Evolutionary conservation across 2,797 vertebrate genomes (phyloP), one percentile per base, ranked within the genome.

Genomic region (Smutsia temminckii): DNA sequence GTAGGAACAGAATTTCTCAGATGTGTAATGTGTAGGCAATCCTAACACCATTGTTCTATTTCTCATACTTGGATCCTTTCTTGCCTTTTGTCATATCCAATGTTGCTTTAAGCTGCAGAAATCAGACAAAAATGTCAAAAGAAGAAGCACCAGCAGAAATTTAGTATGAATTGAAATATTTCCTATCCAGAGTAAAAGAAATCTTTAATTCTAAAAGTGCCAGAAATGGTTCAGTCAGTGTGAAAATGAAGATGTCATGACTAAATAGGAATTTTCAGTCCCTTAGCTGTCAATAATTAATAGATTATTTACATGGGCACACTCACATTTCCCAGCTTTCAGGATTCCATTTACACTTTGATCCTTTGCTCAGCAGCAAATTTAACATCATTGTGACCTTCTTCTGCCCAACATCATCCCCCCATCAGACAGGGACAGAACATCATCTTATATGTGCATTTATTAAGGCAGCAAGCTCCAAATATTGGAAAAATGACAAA

Each of bases 301-400:
- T 99, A 99, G 98, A 99, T 99, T 99, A 99, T 99, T 99, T 99
- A 99, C 99, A 99, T 98, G 98, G 98, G 98, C 99, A 99, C 99
- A 99, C 98, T 98, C 98, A 98, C 98, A 98, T 98, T 98, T 98
- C 98, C 98, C 98, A 98, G 98, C 98, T 98, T 99, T 98, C 98
- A 98, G 99, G 98, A 98, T 98, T 99, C 98, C 98, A 99, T 99
- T 99, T 99, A 98, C 98, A 98, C 98, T 98, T 98, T 98, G 99
- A 99, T 99, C 99, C 98, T 98, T 98, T 97, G 97, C 98, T 98
- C 98, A 97, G 98, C 98, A 98, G 98, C 98, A 98, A 97, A 98
- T 97, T 98, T 98, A 98, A 98, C 98, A 98, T 98, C 97, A 95
- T 83, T 92, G 97, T 97, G 97, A 98, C 98, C 98, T 98, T 98